Base-by-base conservation (phyloP, 2,888 invertebrate species). In the Drosophila trichaetosa region DNA sequence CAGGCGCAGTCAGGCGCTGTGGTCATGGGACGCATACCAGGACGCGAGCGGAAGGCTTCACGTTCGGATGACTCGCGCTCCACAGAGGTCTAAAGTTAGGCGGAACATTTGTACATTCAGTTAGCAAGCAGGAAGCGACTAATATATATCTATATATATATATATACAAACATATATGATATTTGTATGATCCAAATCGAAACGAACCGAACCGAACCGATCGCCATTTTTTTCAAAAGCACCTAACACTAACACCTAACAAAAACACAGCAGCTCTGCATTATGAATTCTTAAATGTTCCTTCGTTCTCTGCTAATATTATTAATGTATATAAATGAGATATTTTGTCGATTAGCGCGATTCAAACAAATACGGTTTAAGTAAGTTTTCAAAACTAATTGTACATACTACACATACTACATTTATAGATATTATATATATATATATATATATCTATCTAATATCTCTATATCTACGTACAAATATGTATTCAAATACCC, bases 41-140 rank as follows among this genome's bases (percentile, higher is more conserved):
- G 91, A 84, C 94, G 95, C 68, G 95, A 95, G 83, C 93, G 95
- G 65, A 95, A 95, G 89, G 91, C 93, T 62, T 94, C 94, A 29
- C 94, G 94, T 69, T 94, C 94, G n/a, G 94, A 94, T 76, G 94
- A 94, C 69, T 92, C 91, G 49, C 92, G 92, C 52, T 93, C 93
- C 69, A 93, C 93, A 57, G 93, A 93, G 87, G 93, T 93, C 81
- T 93, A 91, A 90, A 78, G 24, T 33, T 34, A 18, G 52, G 71
- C 59, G 51, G 63, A 60, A 38, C 59, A 56, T 65, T 62, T 79
- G 69, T 84, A 79, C 48, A 79, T 83, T 77, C 49, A 59, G 69
- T 77, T 79, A 59, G 33, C 10, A 33, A 60, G 66, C 67, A 76
- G 70, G 57, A 68, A 83, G 62, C 82, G 76, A 87, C 68, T 65